Percentiles rank a stretch among this genome's conserved stretches.
phyloP scores from a whole-genome alignment of 2,113 vertebrate genomes.

The Antechinus flavipes region DNA sequence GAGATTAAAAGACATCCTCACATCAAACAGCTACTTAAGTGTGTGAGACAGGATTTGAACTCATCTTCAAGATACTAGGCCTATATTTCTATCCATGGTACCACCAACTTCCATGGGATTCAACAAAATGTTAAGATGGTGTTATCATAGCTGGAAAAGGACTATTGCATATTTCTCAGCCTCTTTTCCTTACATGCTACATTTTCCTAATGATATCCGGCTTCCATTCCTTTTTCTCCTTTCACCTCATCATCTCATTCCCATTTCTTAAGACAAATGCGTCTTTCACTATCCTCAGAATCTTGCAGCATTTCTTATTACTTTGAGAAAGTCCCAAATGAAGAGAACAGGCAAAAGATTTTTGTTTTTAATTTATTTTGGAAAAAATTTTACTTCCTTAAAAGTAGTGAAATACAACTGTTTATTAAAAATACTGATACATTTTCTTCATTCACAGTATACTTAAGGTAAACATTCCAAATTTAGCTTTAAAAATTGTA shows the following conservation, averaged over 20 bases:
- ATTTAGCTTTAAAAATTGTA: neutral
- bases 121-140: neutral
- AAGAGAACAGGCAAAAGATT: conserved; percentile 13
- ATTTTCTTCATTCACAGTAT: neutral
- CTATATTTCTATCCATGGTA: neutral
- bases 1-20: neutral
- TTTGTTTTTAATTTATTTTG: conserved; percentile 34
- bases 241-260: neutral
- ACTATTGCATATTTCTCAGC: neutral
- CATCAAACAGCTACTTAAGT: neutral
- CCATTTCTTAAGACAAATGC: conserved; percentile 5
- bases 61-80: neutral
- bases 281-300: neutral
- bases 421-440: conserved; percentile 16
- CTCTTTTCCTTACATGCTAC: neutral
- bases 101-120: neutral
- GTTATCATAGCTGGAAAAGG: neutral
- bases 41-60: neutral
- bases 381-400: neutral
- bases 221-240: neutral
- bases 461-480: neutral
- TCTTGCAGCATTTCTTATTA: conserved; percentile 29
- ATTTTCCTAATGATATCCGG: neutral
- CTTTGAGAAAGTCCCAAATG: neutral
- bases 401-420: neutral